Base-by-base conservation (phyloP, 2,888 invertebrate species). In the Stenotaenia linearis region DNA sequence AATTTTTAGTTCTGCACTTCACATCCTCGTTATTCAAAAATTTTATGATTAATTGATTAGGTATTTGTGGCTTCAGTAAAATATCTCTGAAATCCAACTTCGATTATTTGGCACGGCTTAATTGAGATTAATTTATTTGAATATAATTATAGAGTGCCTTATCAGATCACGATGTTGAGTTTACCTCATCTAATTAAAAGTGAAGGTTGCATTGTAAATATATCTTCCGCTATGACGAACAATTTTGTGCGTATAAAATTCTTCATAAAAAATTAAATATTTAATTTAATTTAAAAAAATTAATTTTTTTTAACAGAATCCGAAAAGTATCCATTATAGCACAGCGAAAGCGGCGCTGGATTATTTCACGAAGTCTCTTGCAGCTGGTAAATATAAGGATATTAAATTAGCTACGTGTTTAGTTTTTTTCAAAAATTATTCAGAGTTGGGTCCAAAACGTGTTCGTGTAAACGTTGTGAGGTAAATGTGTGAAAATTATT, bases 401-500 rank as follows among this genome's bases (percentile, higher is more conserved):
- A 28, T 69, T 69, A 28, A 28, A 69, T 12, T 15, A 69, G 15
- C 25, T 15, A n/a, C 2, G 23, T 69, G n/a, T 25, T 6, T 2
- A 61, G 15, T 25, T 23, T 69, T 28, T 69, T 69, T 28, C n/a
- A n/a, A n/a, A n/a, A 25, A 69, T 50, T n/a, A 50, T 18, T 50
- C 28, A 69, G 69, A 25, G 25, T 28, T 69, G 25, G 69, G 69
- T 4, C 25, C 69, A n/a, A 69, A 69, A 69, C 69, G n/a, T n/a
- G 69, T 69, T 69, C 69, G 69, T 1, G 69, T 69, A 69, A 69
- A 69, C 25, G 25, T 28, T 15, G 69, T 69, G 15, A 69, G 69
- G 69, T 69, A 25, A 69, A 69, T 28, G 5, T 69, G 50, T 50
- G 69, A 69, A 69, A 56, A 69, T 69, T 69, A 69, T 69, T 69